A percentile compares a stretch with the other conserved stretches of the same genome.
These are phyloP conservation scores for Sympetrum striolatum DNA, from an alignment of 2,888 invertebrate species.

Conservation along the genomic window DNA sequence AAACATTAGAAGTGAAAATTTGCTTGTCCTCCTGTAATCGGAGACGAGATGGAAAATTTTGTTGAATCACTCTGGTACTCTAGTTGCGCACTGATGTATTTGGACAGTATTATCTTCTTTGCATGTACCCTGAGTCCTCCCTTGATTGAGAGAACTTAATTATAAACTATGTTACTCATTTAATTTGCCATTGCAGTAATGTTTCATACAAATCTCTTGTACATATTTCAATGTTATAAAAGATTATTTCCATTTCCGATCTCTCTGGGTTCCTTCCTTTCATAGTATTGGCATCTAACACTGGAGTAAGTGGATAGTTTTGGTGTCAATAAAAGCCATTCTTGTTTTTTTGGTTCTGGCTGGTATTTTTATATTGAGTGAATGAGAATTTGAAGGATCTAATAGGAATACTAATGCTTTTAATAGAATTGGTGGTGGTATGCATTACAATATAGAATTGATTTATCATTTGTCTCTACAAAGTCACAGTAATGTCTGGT, in stretches of 20 bases:
- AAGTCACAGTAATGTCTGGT: no score
- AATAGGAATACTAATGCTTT: not conserved
- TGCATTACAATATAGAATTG: not conserved
- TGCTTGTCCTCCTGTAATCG: not conserved
- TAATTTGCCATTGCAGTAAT: not conserved
- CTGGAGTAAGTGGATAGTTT: not conserved
- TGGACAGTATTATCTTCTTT: not conserved
- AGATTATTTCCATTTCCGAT: not conserved
- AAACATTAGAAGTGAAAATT: not conserved
- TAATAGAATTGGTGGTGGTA: conserved; percentile 1
- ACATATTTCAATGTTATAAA: not conserved
- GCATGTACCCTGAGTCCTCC: not conserved
- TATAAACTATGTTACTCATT: not conserved
- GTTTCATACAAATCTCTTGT: not conserved
- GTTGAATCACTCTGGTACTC: no score
- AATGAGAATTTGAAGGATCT: not conserved
- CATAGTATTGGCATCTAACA: not conserved
- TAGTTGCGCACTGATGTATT: not conserved
- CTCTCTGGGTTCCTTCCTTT: conserved; percentile 3
- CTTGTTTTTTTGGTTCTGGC: not conserved
- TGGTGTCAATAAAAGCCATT: not conserved
- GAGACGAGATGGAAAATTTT: no score
- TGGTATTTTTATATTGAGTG: not conserved
- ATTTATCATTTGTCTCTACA: not conserved
- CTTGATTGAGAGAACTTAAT: not conserved